Evolutionary conservation across 1,140 invertebrate genomes (phyloP).

Genomic region (Caenorhabditis tropicalis): DNA sequence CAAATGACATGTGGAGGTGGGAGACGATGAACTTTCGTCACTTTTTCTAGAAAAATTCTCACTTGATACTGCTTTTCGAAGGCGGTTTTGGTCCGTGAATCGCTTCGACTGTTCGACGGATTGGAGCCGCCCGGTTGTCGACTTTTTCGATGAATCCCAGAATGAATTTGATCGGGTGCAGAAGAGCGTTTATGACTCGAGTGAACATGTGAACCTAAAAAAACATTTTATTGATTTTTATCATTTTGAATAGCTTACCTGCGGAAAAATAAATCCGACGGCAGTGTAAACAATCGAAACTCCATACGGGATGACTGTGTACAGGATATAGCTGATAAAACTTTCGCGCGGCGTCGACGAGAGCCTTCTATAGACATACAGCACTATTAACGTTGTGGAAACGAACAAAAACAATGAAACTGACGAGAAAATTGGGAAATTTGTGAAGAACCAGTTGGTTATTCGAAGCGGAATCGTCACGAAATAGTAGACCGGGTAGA

Average conservation of each 20-base stretch:
- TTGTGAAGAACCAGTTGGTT: constrained; percentile 23
- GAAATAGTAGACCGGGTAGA: neutral
- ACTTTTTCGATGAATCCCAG: constrained; percentile 37
- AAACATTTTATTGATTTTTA: neutral
- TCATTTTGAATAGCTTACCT: neutral
- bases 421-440: constrained; percentile 24
- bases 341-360: constrained; percentile 7
- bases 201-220: constrained; percentile 21
- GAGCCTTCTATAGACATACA: neutral
- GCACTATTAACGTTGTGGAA: neutral
- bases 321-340: constrained; percentile 38
- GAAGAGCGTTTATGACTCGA: neutral
- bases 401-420: constrained; percentile 7
- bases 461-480: constrained; percentile 20
- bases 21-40: neutral
- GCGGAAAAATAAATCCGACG: constrained; percentile 32
- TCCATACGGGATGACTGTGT: constrained; percentile 29
- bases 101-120: constrained; percentile 37
- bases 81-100: neutral
- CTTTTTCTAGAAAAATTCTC: neutral
- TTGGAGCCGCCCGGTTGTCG: constrained; percentile 35
- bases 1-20: neutral
- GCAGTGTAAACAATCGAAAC: constrained; percentile 31
- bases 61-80: neutral
- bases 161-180: constrained; percentile 45